A percentile compares a stretch with the other conserved stretches of the same genome.
Evolutionary conservation across 2,797 vertebrate genomes (phyloP).

Genomic region (Echiichthys vipera): DNA sequence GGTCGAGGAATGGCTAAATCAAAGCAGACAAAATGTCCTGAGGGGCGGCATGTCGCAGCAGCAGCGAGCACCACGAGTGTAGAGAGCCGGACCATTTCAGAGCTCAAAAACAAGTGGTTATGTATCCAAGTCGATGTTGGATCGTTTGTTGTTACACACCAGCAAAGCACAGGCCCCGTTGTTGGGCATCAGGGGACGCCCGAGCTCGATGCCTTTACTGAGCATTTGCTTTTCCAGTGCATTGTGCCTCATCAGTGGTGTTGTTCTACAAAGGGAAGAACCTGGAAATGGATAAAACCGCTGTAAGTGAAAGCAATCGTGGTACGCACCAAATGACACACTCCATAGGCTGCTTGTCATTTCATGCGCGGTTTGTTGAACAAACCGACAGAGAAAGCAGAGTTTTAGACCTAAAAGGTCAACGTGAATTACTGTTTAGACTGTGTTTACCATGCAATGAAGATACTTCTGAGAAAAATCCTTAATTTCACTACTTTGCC

Average conservation of each 20-base stretch:
- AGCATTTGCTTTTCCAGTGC: constrained; percentile 3
- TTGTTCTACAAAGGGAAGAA: neutral
- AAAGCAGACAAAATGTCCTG: neutral
- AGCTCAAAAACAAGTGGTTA: neutral
- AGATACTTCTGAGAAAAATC: neutral
- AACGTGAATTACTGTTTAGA: neutral
- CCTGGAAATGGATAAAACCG: neutral
- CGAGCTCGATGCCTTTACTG: neutral
- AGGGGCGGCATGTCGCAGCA: neutral
- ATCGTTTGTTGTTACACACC: neutral
- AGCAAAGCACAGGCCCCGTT: neutral
- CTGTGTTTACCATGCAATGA: neutral
- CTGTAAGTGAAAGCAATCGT: neutral
- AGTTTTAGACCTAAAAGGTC: neutral
- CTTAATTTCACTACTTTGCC: neutral
- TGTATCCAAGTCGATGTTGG: neutral
- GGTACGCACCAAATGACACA: neutral
- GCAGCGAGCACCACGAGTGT: neutral
- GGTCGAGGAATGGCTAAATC: neutral
- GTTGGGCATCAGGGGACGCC: neutral
- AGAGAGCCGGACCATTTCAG: neutral
- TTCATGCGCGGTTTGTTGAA: neutral
- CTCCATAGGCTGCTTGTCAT: neutral
- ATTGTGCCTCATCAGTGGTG: constrained; percentile 2
- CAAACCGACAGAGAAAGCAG: neutral